Evolutionary conservation across 2,113 vertebrate species (phyloP).

Genomic region (Upupa epops): DNA sequence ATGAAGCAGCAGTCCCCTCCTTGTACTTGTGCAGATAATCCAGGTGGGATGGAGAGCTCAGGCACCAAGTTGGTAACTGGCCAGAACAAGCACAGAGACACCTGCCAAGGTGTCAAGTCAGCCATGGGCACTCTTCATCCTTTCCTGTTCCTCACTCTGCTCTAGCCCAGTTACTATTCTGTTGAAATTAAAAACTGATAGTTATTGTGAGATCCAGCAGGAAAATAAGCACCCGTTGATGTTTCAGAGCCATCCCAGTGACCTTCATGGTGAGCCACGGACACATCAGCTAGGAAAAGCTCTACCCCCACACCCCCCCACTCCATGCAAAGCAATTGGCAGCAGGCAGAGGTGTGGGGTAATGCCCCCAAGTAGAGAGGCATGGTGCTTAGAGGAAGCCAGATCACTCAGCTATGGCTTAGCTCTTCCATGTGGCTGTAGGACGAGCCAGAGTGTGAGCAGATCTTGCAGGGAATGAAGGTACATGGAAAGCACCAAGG

Average conservation of each 20-base stretch:
- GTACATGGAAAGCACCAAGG: background rate
- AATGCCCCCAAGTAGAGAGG: fast-evolving
- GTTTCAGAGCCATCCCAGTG: fast-evolving
- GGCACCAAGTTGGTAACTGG: fast-evolving
- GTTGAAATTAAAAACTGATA: background rate
- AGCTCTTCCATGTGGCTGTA: background rate
- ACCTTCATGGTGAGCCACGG: background rate
- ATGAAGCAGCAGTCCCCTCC: background rate
- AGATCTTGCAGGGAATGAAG: background rate
- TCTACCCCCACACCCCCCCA: background rate
- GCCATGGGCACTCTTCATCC: background rate
- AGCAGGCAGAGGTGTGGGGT: background rate
- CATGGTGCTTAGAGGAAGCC: fast-evolving
- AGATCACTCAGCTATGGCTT: fast-evolving
- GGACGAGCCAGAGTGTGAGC: background rate
- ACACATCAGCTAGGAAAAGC: background rate
- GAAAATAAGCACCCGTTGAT: background rate
- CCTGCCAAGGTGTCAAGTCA: background rate
- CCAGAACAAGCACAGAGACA: background rate
- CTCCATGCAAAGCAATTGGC: background rate
- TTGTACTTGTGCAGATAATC: background rate
- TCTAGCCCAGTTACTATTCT: background rate
- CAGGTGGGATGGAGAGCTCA: background rate
- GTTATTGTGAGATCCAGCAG: background rate
- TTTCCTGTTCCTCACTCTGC: background rate